A percentile compares a stretch with the other conserved stretches of the same genome.
Conservation (phyloP, 2,113 vertebrate species). For the Channa argus region DNA sequence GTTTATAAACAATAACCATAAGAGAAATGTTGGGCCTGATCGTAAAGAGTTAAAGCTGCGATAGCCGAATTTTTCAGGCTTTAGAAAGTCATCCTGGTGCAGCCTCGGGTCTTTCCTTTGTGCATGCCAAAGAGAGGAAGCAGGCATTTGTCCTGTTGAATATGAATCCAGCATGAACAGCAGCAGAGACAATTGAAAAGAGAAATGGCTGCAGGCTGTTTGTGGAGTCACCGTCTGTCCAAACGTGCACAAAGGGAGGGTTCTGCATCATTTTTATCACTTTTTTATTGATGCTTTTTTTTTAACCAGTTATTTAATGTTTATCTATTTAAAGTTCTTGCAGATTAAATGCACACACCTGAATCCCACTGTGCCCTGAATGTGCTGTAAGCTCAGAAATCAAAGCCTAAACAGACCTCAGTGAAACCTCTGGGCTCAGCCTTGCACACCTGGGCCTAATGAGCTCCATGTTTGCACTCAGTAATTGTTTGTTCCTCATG, state of each 20-base stretch:
- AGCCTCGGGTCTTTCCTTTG: constrained; percentile 47
- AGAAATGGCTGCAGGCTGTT: constrained; percentile 2
- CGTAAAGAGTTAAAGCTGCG: constrained; percentile 24
- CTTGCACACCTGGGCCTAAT: too few species aligned
- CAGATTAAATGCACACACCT: background rate
- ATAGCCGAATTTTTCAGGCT: constrained; percentile 27
- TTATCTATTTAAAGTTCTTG: background rate
- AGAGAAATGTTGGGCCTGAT: background rate
- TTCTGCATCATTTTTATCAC: too few species aligned
- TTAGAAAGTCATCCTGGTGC: background rate
- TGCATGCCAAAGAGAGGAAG: constrained; percentile 41
- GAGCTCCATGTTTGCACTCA: too few species aligned
- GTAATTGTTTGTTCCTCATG: too few species aligned
- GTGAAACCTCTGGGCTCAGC: too few species aligned
- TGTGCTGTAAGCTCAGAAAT: too few species aligned
- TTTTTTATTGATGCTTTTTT: too few species aligned
- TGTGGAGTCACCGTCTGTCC: background rate
- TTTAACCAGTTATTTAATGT: background rate
- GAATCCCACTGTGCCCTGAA: too few species aligned
- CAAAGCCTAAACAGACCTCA: too few species aligned
- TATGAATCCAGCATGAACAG: constrained; percentile 26
- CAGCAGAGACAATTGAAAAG: constrained; percentile 3
- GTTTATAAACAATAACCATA: background rate
- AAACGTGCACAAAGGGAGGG: background rate
- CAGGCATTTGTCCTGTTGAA: constrained; percentile 40